phyloP scores from a whole-genome alignment of 1,140 invertebrate genomes.

The Lethrus apterus region DNA sequence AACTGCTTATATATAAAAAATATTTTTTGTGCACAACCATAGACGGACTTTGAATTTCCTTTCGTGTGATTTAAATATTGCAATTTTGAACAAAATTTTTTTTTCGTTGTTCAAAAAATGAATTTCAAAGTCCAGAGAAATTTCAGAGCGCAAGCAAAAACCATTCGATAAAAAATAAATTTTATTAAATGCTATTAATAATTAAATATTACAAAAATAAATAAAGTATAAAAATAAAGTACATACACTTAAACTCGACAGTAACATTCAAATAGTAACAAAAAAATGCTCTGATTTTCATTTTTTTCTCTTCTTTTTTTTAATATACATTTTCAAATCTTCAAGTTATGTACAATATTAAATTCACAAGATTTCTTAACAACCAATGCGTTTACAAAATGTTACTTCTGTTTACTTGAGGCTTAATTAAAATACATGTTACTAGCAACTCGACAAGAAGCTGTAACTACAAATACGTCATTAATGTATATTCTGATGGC shows the following conservation, averaged over 20 bases:
- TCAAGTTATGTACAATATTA: constrained; percentile 8
- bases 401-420: neutral
- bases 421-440: constrained; percentile 10
- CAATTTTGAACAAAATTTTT: neutral
- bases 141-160: neutral
- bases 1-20: constrained; percentile 14
- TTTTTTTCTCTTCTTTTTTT: neutral
- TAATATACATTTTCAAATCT: constrained; percentile 1
- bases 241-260: constrained; percentile 7
- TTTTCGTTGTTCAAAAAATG: neutral
- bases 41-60: constrained; percentile 7
- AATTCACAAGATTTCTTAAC: constrained; percentile 1
- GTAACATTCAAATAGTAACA: constrained; percentile 1
- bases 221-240: constrained; percentile 14
- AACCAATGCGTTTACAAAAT: constrained; percentile 2
- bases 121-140: constrained; percentile 5
- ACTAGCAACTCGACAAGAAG: too few relatives aligned
- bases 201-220: constrained; percentile 14
- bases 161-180: neutral
- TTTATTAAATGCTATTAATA: constrained; percentile 2
- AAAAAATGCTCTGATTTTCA: constrained; percentile 11
- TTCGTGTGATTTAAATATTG: neutral
- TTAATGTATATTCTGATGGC: too few relatives aligned
- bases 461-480: too few relatives aligned
- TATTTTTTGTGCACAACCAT: constrained; percentile 14